Base-by-base conservation (phyloP, 2,113 vertebrate genomes). In the Cariama cristata region DNA sequence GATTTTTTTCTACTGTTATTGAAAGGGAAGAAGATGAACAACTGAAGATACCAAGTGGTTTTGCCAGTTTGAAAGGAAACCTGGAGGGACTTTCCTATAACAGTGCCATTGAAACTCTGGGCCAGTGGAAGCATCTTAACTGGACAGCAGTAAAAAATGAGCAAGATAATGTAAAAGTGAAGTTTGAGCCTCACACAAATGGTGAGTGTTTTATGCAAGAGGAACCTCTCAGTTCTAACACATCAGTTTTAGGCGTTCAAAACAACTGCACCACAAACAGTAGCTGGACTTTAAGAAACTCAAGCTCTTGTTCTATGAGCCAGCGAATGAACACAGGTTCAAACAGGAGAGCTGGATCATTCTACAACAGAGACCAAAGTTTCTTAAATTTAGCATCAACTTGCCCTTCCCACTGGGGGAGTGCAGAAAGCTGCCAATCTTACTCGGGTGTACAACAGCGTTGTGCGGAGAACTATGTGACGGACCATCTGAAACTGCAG, bases 121-220 rank as follows among this genome's bases (percentile, higher is more conserved):
- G 92, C n/a, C 98, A 98, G 27, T 90, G 91, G 64, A 98, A 98
- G 82, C 98, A 98, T 62, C 98, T 98, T n/a, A 98, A 98, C 75
- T 99, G 99, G 99, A 97, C 95, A 47, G 93, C 98, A 10, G 98
- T 98, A 40, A 98, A 98, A 95, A 98, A 98, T 15, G 98, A 98
- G 47, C 97, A 94, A 79, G 98, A 97, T 5, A 90, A 95, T 67
- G 74, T 98, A 94, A 99, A 98, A 98, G 98, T 97, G 85, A 98
- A 98, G 94, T 97, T 95, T 76, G 97, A 98, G 35, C 81, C 97
- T 56, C 79, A 95, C 40, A 91, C 77, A 66, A 96, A 92, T 0
- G 98, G 98, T 24, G 98, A 97, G n/a, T 98, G 95, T 96, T 98
- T 98, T 20, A 76, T 94, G 91, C 97, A 98, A 16, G 97, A 99